Evolutionary conservation across 1,140 invertebrate genomes (phyloP).

Genomic region (Trichogramma pretiosum): DNA sequence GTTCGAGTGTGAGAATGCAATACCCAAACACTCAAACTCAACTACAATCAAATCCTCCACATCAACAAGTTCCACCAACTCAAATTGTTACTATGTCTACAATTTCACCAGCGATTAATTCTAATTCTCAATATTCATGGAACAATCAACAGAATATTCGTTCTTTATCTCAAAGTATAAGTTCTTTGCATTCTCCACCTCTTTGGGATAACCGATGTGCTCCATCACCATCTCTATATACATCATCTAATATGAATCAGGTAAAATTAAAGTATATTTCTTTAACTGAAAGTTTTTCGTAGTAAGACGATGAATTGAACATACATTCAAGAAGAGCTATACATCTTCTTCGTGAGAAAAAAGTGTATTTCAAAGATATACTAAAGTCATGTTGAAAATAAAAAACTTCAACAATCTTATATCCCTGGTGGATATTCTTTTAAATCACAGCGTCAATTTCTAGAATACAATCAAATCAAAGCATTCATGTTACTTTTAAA

Average conservation of each 20-base stretch:
- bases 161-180: too few relatives aligned
- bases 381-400: too few relatives aligned
- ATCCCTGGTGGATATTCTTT: too few relatives aligned
- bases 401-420: too few relatives aligned
- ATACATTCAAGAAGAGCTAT: too few relatives aligned
- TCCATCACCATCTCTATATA: conserved; percentile 38
- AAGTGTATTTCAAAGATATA: too few relatives aligned
- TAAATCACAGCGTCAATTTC: too few relatives aligned
- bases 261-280: conserved; percentile 23
- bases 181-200: conserved; percentile 36
- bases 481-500: too few relatives aligned
- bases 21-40: conserved; percentile 42
- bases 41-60: conserved; percentile 36
- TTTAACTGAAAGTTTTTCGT: too few relatives aligned
- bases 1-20: conserved; percentile 43
- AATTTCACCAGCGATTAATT: conserved; percentile 20
- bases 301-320: too few relatives aligned
- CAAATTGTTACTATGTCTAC: conserved; percentile 23
- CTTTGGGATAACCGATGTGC: conserved; percentile 47
- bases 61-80: conserved; percentile 31
- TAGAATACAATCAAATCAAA: too few relatives aligned
- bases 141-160: conserved; percentile 44
- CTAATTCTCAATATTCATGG: conserved; percentile 44
- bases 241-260: conserved; percentile 44
- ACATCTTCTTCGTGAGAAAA: too few relatives aligned